These are phyloP conservation scores for Drosophila repleta DNA, from an alignment of 1,140 invertebrate genomes.

Conservation along the genomic window DNA sequence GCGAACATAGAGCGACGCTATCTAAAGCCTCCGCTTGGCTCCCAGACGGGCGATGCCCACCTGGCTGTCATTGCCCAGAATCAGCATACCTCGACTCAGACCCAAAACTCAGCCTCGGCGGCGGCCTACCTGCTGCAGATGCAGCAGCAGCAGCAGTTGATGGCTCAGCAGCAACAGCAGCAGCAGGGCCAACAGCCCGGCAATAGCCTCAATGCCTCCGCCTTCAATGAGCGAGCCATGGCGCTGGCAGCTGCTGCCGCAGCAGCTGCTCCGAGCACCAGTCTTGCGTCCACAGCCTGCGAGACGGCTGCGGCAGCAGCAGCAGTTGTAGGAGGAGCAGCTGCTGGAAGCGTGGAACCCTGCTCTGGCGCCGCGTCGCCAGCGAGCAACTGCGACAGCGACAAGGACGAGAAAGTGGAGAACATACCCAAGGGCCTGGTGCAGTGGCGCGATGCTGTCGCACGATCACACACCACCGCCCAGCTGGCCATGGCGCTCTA, in stretches of 20 bases:
- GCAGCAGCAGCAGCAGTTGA: conserved; percentile 69
- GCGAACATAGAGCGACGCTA: conserved; percentile 96
- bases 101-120: conserved; percentile 76
- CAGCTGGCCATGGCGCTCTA: conserved; percentile 96
- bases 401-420: conserved; percentile 82
- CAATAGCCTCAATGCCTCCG: conserved; percentile 64
- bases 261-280: conserved; percentile 32
- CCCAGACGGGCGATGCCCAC: conserved; percentile 83
- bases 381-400: conserved; percentile 77
- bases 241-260: conserved; percentile 72
- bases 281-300: not conserved
- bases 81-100: conserved; percentile 74
- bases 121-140: conserved; percentile 73
- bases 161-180: conserved; percentile 42
- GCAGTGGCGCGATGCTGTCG: conserved; percentile 95
- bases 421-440: conserved; percentile 89
- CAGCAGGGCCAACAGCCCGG: conserved; percentile 51
- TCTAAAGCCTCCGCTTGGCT: conserved; percentile 95
- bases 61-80: conserved; percentile 82
- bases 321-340: not conserved
- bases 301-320: not conserved
- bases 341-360: conserved; percentile 36
- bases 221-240: conserved; percentile 79
- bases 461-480: conserved; percentile 92
- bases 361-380: conserved; percentile 76